Evolutionary conservation across 2,797 vertebrate genomes (phyloP), one percentile per base, ranked within the genome.

Genomic region (Cryptoblepharus egeriae): DNA sequence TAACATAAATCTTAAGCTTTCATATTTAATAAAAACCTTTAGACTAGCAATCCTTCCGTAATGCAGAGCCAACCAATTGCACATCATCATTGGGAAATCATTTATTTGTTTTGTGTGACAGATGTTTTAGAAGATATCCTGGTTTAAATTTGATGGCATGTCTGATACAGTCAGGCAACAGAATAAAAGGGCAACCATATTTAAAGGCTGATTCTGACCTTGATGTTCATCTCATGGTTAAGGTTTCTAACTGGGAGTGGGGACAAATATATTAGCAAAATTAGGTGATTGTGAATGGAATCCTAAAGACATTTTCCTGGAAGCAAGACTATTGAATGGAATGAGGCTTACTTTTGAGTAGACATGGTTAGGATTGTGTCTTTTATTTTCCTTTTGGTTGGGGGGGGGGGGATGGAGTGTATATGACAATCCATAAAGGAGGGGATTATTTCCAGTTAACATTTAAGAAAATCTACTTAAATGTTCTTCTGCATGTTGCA

Each of bases 1-100:
- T 89, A 90, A 88, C 88, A 94, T 96, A 92, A 95, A 96, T 96
- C 94, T 91, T 64, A 2, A 35, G 42, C 83, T 92, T 91, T 95
- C 92, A 86, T 94, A 93, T 94, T 94, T 92, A 95, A 94, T 94
- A 91, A 93, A 84, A 95, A 93, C 83, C 83, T 90, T 37, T 86
- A 87, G 88, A 91, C 90, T 94, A 93, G 87, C 92, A 88, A 77
- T 89, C 89, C 75, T 49, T 9, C 0, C 81, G n/a, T 88, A 93
- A 84, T 24, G 71, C 77, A 88, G 69, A 87, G 80, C 84, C 84
- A 92, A 52, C 94, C 93, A 91, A 91, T 95, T 91, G 83, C 87
- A 84, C 52, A 32, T 74, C 89, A 68, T 92, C 89, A 84, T 89
- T 85, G 89, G 90, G n/a, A 87, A 88, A 73, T 90, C 80, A 26